Evolutionary conservation across 1,140 invertebrate genomes (phyloP).

Genomic region (Drosophila subpulchrella): DNA sequence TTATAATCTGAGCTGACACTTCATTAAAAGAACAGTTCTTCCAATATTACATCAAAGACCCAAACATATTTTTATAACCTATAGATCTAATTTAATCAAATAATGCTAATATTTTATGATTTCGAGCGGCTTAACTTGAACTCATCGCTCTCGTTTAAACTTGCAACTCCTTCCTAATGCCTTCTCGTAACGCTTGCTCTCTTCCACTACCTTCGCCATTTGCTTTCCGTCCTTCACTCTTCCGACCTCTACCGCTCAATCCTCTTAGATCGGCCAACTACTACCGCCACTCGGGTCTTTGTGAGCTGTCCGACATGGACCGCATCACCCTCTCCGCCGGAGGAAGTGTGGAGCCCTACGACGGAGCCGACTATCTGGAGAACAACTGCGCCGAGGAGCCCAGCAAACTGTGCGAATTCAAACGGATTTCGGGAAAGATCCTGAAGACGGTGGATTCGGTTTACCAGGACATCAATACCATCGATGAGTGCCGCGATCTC

Average conservation of each 20-base stretch:
- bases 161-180: conserved; percentile 47
- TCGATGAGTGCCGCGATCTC: conserved; percentile 94
- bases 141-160: conserved; percentile 12
- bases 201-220: conserved; percentile 26
- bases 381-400: conserved; percentile 96
- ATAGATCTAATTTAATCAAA: neutral
- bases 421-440: conserved; percentile 93
- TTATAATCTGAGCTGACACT: too few relatives aligned
- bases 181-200: conserved; percentile 44
- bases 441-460: conserved; percentile 97
- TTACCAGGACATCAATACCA: conserved; percentile 93
- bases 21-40: too few relatives aligned
- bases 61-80: too few relatives aligned
- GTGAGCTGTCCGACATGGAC: conserved; percentile 95
- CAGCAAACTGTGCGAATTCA: conserved; percentile 96
- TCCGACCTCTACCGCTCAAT: conserved; percentile 79
- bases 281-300: conserved; percentile 93
- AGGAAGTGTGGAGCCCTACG: conserved; percentile 89
- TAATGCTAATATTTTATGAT: conserved; percentile 1
- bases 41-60: too few relatives aligned
- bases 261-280: conserved; percentile 94
- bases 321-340: conserved; percentile 92
- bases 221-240: conserved; percentile 41
- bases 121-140: conserved; percentile 37
- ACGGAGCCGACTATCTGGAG: conserved; percentile 93